Evolutionary conservation across 2,888 invertebrate species (phyloP), one percentile per base, ranked within the genome.

Genomic region (Ichneumoninae sp.): DNA sequence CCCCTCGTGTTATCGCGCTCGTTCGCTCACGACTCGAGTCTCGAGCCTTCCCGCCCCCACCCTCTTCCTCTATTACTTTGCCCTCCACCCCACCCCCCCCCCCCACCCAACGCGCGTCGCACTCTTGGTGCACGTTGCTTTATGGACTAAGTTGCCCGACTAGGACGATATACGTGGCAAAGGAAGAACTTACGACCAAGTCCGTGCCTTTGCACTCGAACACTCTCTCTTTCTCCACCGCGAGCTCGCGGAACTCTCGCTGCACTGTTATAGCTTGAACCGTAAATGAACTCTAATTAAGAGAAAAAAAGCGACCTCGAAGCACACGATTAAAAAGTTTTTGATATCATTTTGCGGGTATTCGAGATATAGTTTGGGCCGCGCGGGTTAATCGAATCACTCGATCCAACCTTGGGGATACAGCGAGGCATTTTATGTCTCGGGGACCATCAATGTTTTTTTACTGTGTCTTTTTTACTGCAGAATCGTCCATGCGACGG

Each of bases 1-100:
- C 86, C 83, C 84, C 74, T 83, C 87, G 81, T 80, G 86, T 88
- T 88, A 89, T 87, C 88, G 86, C 85, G 85, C 84, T 80, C 80
- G 81, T 84, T 79, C 84, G 68, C 69, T 54, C 76, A 66, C 72
- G 76, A 76, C 79, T 76, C 72, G 60, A 13, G 13, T 60, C 60
- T 4, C 50, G 36, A 68, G 54, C 68, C 72, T 74, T 74, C 44
- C 40, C 79, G 33, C 54, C 60, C 57, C 57, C 52, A 16, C 13
- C 40, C n/a, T 66, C 60, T 26, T 52, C 52, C 65, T 69, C 44
- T 66, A 26, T 36, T 40, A 13, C 60, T 19, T 30, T 22, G 68
- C 78, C 69, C 33, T 60, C 47, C 16, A 1, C 26, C 26, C 26
- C 26, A 0, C 78, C 69, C 33, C 47, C 16, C 10, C 40, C 2